Evolutionary conservation across 2,888 invertebrate genomes (phyloP), one percentile per base, ranked within the genome.

Genomic region (Folsomia manolachei): DNA sequence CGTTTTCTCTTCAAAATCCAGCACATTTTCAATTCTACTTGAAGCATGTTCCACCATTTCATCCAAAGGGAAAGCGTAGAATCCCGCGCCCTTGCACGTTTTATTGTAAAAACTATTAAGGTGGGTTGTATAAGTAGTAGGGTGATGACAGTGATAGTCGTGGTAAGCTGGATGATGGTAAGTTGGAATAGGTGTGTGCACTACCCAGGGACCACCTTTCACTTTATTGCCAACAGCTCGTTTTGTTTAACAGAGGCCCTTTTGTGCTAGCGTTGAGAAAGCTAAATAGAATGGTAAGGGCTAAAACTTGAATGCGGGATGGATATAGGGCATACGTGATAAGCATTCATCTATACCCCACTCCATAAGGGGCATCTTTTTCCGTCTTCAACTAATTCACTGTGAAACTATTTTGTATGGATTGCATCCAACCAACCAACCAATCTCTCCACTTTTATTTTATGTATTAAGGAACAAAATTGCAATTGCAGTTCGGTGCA

Each of bases 141-240:
- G 66, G 51, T 66, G 66, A 66, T 66, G 66, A 52, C 66, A 66
- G 52, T 66, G 66, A 66, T 66, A 51, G 66, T 39, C 39, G 39
- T 27, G n/a, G 18, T 64, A 26, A 27, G 26, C 27, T 9, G 66
- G 66, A 66, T 66, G 66, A 66, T 66, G 52, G 51, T 66, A 51
- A 52, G 51, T 21, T 39, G 74, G 71, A 76, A 74, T 72, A 76
- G 76, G 74, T 76, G 74, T n/a, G n/a, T 74, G 72, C 71, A 73
- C 73, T 77, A 70, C 77, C 71, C 75, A 69, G 77, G 75, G 77
- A 75, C 73, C 64, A 75, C 75, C 77, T 75, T 77, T 75, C 77
- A 77, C 73, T 77, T 77, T 75, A 77, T 77, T 77, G 77, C 73
- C 75, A 77, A 71, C 76, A 76, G 73, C 74, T 76, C 72, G 74